These are phyloP conservation scores for Synchiropus splendidus DNA, from an alignment of 2,113 vertebrate genomes.

Conservation along the genomic window DNA sequence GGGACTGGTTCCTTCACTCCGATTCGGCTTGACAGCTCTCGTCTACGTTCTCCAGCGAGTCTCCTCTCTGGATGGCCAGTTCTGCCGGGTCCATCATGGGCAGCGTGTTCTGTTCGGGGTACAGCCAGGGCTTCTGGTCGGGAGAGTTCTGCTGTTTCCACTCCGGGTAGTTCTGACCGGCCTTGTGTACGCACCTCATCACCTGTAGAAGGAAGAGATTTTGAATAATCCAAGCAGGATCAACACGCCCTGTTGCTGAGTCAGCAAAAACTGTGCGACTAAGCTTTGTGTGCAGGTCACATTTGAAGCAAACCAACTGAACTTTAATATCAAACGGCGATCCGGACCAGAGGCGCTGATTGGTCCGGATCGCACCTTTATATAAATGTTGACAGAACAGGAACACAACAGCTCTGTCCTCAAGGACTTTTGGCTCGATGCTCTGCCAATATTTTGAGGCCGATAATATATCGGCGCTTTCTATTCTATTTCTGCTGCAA, in stretches of 20 bases:
- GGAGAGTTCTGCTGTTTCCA: conserved; percentile 67
- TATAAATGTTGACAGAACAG: too few species aligned
- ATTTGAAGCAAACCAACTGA: too few species aligned
- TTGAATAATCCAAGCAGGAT: neutral
- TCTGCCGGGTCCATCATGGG: conserved; percentile 60
- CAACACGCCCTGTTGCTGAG: conserved; percentile 13
- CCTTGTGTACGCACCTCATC: conserved; percentile 63
- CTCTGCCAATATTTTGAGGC: too few species aligned
- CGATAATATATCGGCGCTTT: too few species aligned
- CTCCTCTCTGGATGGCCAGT: conserved; percentile 64
- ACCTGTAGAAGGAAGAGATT: conserved; percentile 46
- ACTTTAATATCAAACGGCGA: too few species aligned
- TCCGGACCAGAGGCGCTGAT: too few species aligned
- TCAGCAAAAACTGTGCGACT: conserved; percentile 4
- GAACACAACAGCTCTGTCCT: too few species aligned
- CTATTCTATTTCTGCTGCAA: too few species aligned
- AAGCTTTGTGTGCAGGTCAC: neutral
- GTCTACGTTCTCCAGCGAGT: conserved; percentile 71
- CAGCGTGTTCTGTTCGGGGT: conserved; percentile 66
- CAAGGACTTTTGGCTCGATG: too few species aligned
- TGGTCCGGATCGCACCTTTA: too few species aligned
- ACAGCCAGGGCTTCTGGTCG: conserved; percentile 65
- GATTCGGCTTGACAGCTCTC: conserved; percentile 40
- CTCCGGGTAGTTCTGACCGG: conserved; percentile 56
- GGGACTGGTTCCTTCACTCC: conserved; percentile 27